Evolutionary conservation across 2,113 vertebrate species (phyloP).

Genomic region (Pterocles gutturalis): DNA sequence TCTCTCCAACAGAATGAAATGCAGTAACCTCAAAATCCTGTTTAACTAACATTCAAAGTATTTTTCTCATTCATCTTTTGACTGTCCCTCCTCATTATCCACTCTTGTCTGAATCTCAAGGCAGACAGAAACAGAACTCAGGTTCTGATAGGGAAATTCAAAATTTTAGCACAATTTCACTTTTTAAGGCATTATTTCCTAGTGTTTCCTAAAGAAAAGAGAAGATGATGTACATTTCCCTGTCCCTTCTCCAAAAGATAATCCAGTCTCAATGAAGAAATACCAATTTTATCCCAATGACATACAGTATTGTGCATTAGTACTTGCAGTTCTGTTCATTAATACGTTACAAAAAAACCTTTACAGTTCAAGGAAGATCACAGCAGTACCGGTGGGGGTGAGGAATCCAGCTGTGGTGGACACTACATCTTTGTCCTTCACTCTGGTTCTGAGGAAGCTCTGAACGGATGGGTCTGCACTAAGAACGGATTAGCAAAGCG

Average conservation of each 20-base stretch:
- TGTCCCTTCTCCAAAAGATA: neutral
- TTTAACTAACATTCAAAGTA: neutral
- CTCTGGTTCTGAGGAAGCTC: neutral
- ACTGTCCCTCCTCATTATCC: neutral
- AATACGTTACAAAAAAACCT: fast-evolving
- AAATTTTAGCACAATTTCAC: neutral
- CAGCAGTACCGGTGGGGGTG: fast-evolving
- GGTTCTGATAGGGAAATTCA: neutral
- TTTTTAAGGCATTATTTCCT: neutral
- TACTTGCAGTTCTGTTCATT: neutral
- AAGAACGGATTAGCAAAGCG: neutral
- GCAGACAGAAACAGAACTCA: neutral
- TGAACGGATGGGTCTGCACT: neutral
- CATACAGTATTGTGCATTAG: neutral
- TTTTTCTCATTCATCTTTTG: neutral
- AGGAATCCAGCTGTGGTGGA: neutral
- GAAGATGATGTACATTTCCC: neutral
- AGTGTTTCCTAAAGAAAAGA: neutral
- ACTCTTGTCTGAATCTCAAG: neutral
- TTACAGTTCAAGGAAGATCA: neutral
- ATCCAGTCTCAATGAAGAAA: neutral
- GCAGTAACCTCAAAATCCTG: neutral
- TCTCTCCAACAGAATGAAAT: neutral
- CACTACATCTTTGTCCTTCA: neutral
- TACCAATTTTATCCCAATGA: neutral